Evolutionary conservation across 2,113 vertebrate species (phyloP).

Genomic region (Nesogale talazaci): DNA sequence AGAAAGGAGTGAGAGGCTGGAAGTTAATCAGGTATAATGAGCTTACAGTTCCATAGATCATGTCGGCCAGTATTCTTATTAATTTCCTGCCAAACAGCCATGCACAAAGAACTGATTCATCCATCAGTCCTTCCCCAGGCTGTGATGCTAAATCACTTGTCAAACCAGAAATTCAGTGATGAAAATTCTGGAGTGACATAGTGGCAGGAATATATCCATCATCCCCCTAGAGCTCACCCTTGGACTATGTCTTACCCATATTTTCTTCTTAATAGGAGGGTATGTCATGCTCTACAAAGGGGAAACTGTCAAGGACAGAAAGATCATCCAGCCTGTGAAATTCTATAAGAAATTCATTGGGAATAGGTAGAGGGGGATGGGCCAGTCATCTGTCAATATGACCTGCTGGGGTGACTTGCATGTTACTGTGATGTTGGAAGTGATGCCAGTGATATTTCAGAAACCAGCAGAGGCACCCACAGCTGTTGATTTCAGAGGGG

Average conservation of each 20-base stretch:
- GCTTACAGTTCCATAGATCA: constrained; percentile 77
- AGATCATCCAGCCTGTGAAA: background rate
- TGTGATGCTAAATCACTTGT: constrained; percentile 63
- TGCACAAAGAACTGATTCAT: constrained; percentile 77
- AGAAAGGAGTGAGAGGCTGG: constrained; percentile 73
- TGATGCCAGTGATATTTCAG: no score
- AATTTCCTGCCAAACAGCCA: constrained; percentile 78
- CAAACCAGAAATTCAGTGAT: constrained; percentile 59
- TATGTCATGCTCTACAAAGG: background rate
- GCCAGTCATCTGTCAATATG: no score
- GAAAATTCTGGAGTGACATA: constrained; percentile 63
- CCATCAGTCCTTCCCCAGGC: constrained; percentile 48
- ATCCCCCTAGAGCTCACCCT: background rate
- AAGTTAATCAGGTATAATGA: constrained; percentile 79
- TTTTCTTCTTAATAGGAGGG: background rate
- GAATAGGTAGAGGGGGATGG: no score
- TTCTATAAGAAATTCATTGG: background rate
- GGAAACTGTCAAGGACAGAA: constrained; percentile 1
- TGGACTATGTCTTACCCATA: constrained; percentile 41
- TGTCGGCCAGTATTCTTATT: constrained; percentile 75
- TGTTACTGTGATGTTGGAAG: no score
- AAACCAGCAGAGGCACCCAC: no score
- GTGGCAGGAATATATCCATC: constrained; percentile 47
- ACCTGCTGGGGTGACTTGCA: no score
- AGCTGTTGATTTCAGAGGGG: no score